These are phyloP conservation scores for Drosophila aff. DNA, from an alignment of 1,140 invertebrate species.

Conservation along the genomic window DNA sequence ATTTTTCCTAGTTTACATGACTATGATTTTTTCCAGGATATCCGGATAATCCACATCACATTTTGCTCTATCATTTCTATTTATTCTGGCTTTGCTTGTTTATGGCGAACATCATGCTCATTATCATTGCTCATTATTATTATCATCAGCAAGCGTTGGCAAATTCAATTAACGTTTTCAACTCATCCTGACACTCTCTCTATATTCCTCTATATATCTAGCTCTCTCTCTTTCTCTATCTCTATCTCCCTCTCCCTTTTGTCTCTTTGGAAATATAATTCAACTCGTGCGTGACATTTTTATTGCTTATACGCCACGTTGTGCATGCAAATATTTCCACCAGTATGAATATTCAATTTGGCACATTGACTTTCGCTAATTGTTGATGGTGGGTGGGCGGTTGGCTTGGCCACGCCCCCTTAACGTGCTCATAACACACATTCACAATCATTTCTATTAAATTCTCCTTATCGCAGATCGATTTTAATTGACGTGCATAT, in stretches of 20 bases:
- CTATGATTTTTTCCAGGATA: constrained; percentile 19
- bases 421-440: constrained; percentile 7
- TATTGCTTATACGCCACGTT: constrained; percentile 73
- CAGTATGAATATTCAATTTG: constrained; percentile 65
- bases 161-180: constrained; percentile 69
- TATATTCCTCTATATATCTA: no score
- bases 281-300: constrained; percentile 66
- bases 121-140: constrained; percentile 49
- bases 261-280: constrained; percentile 31
- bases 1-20: background rate
- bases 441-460: constrained; percentile 28
- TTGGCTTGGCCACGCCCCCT: background rate
- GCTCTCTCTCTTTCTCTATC: background rate
- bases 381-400: constrained; percentile 27
- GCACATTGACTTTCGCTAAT: constrained; percentile 67
- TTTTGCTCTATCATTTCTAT: background rate
- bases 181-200: background rate
- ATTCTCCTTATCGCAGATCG: constrained; percentile 33
- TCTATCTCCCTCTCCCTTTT: background rate
- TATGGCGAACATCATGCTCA: constrained; percentile 29
- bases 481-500: constrained; percentile 42
- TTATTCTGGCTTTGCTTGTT: constrained; percentile 18
- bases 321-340: constrained; percentile 65
- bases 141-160: constrained; percentile 28
- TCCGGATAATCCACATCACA: background rate